Conservation (phyloP, 1,140 invertebrate species). For the Temnothorax nylanderi region DNA sequence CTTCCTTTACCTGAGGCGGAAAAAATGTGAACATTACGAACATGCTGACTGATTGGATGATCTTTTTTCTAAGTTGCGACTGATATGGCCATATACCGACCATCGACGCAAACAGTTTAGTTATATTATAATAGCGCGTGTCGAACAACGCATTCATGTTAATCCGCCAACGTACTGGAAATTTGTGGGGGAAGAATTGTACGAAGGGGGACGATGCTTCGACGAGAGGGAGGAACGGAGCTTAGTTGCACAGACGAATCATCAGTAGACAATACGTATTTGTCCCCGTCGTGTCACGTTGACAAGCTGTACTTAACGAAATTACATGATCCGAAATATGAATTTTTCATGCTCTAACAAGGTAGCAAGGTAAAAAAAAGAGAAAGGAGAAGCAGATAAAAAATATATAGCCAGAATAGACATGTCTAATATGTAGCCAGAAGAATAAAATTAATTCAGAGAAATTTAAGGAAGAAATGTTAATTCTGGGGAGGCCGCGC, state of each 20-base stretch:
- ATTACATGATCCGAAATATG: neutral
- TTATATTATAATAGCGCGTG: neutral
- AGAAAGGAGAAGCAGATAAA: neutral
- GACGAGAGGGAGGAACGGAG: neutral
- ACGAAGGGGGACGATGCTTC: neutral
- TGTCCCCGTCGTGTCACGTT: neutral
- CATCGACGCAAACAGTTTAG: neutral
- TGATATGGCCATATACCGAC: conserved; percentile 5
- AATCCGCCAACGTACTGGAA: neutral
- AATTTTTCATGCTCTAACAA: neutral
- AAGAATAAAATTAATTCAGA: too few relatives aligned
- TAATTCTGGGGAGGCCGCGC: too few relatives aligned
- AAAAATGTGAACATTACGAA: neutral
- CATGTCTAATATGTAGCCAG: too few relatives aligned
- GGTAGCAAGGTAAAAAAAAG: neutral
- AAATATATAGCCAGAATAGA: neutral
- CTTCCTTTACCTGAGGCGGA: neutral
- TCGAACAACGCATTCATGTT: neutral
- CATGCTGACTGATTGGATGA: neutral
- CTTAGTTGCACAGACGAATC: neutral
- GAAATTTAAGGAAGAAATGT: too few relatives aligned
- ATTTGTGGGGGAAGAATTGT: neutral
- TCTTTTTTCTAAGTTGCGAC: neutral
- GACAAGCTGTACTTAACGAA: neutral
- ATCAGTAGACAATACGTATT: neutral